These are phyloP conservation scores for Parotia lawesii DNA, from an alignment of 2,113 vertebrate genomes.

Conservation along the genomic window DNA sequence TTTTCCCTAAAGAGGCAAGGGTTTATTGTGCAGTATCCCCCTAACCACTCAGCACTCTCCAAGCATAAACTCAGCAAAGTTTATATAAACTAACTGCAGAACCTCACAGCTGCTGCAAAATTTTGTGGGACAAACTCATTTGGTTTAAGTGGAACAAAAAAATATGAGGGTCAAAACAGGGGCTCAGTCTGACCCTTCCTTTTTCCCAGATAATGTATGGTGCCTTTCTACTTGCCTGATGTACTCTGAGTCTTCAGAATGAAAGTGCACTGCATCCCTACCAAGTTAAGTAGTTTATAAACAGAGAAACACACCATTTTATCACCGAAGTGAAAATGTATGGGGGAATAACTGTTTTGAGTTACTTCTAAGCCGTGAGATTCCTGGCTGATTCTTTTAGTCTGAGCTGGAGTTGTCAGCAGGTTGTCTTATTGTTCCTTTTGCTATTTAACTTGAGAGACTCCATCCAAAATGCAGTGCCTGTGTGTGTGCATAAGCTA, in stretches of 20 bases:
- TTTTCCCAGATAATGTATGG: background rate
- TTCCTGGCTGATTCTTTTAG: slow-evolving; percentile 20
- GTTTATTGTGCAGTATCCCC: slow-evolving; percentile 7
- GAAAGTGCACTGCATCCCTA: background rate
- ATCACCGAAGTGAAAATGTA: background rate
- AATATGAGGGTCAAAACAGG: background rate
- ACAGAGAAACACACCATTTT: slow-evolving; percentile 7
- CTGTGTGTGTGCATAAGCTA: slow-evolving; percentile 13
- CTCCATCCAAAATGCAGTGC: background rate
- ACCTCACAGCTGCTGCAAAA: slow-evolving; percentile 54
- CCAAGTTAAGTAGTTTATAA: background rate
- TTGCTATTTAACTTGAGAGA: slow-evolving; percentile 21
- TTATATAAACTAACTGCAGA: slow-evolving; percentile 61
- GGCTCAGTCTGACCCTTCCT: background rate
- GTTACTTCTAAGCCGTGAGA: slow-evolving; percentile 27
- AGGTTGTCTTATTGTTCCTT: slow-evolving; percentile 50
- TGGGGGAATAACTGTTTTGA: slow-evolving; percentile 10
- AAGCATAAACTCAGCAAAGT: slow-evolving; percentile 59
- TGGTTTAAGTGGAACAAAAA: slow-evolving; percentile 39
- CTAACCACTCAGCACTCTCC: slow-evolving; percentile 27
- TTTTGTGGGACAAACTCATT: slow-evolving; percentile 17
- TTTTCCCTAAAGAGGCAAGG: slow-evolving; percentile 53
- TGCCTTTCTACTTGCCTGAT: background rate
- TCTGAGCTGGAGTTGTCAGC: slow-evolving; percentile 50
- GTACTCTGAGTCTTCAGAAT: background rate